Evolutionary conservation across 2,888 invertebrate genomes (phyloP).

Genomic region (Arge pagana): DNA sequence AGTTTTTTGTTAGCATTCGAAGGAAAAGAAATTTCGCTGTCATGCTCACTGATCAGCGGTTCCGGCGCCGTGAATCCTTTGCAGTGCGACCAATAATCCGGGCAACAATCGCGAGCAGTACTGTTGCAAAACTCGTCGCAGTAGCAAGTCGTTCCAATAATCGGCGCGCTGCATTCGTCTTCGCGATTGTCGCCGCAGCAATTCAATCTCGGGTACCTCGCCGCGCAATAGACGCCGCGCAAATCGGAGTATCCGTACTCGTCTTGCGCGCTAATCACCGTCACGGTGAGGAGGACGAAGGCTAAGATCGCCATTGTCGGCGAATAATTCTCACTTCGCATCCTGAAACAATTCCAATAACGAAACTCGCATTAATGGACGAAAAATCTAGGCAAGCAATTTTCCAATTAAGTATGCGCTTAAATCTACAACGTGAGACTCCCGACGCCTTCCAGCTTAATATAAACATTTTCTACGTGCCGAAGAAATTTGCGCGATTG

Average conservation of each 20-base stretch:
- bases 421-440: too few species aligned
- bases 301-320: conserved; percentile 24
- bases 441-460: too few species aligned
- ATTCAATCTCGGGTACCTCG: conserved; percentile 44
- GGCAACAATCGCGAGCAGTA: conserved; percentile 85
- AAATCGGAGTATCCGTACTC: conserved; percentile 58
- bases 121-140: conserved; percentile 93
- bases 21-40: too few species aligned
- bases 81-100: conserved; percentile 83
- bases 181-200: conserved; percentile 76
- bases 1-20: too few species aligned
- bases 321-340: conserved; percentile 32
- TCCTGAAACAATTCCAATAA: conserved; percentile 32
- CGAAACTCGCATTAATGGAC: too few species aligned
- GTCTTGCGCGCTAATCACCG: conserved; percentile 30
- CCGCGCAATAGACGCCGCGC: conserved; percentile 66
- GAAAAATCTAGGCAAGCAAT: too few species aligned
- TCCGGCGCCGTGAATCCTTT: conserved; percentile 56
- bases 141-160: conserved; percentile 84
- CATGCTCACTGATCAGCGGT: too few species aligned
- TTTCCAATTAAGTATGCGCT: too few species aligned
- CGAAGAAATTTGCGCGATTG: too few species aligned
- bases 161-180: conserved; percentile 82
- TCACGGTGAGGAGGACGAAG: conserved; percentile 30
- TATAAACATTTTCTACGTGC: too few species aligned